A percentile compares a stretch with the other conserved stretches of the same genome.
These are phyloP conservation scores for Paramormyrops kingsleyae DNA, from an alignment of 2,113 vertebrate species.

Conservation along the genomic window DNA sequence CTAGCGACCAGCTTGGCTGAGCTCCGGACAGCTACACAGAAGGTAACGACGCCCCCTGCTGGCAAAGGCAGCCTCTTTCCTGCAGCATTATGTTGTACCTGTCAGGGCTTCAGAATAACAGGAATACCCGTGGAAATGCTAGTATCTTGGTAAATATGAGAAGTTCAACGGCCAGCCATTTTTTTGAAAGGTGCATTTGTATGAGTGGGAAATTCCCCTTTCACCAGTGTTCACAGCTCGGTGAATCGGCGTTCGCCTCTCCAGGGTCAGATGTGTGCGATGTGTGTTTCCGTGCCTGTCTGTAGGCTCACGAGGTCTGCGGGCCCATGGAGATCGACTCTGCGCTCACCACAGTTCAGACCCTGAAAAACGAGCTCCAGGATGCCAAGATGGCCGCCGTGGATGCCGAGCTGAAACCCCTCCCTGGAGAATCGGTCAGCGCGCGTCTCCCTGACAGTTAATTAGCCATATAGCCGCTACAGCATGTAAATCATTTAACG, in stretches of 20 bases:
- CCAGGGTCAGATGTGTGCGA: neutral
- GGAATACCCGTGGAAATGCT: neutral
- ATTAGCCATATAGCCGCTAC: neutral
- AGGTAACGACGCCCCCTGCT: constrained; percentile 57
- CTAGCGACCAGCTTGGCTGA: constrained; percentile 92
- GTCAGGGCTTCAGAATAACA: neutral
- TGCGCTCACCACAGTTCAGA: constrained; percentile 86
- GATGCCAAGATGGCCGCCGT: constrained; percentile 90
- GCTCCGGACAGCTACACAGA: constrained; percentile 85
- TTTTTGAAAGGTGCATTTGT: neutral
- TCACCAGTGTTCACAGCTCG: neutral
- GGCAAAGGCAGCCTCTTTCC: neutral
- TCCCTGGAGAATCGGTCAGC: constrained; percentile 89
- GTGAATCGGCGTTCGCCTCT: neutral
- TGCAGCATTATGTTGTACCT: neutral
- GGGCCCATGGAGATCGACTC: constrained; percentile 97
- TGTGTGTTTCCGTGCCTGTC: constrained; percentile 3
- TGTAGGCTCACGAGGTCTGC: constrained; percentile 92
- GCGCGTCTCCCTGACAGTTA: neutral
- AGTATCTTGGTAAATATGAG: neutral
- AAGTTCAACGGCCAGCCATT: neutral
- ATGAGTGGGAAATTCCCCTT: neutral
- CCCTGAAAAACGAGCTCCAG: constrained; percentile 85
- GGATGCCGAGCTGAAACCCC: constrained; percentile 86
- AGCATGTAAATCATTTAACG: neutral